phyloP scores from a whole-genome alignment of 1,140 invertebrate species.

The Hylaeus volcanicus region DNA sequence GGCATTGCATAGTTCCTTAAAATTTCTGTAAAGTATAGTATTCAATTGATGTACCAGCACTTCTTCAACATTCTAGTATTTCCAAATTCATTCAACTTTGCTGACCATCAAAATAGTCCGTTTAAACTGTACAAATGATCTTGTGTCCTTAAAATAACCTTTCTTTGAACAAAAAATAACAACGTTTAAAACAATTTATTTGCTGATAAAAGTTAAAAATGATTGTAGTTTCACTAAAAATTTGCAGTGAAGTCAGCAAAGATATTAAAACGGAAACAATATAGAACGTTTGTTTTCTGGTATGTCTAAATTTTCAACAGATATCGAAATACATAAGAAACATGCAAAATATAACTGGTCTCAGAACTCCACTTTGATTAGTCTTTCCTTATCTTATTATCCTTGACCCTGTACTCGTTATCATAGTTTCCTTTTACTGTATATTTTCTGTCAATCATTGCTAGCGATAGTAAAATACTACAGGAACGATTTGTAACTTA shows the following conservation, averaged over 20 bases:
- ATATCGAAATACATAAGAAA: conserved; percentile 28
- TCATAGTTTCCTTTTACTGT: conserved; percentile 37
- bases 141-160: background rate
- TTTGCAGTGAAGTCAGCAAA: conserved; percentile 1
- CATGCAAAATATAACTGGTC: conserved; percentile 31
- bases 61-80: background rate
- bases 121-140: background rate
- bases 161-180: background rate
- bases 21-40: conserved; percentile 24
- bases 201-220: background rate
- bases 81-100: background rate
- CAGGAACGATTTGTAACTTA: conserved; percentile 47
- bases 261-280: conserved; percentile 22
- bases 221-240: conserved; percentile 1
- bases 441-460: conserved; percentile 27
- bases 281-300: background rate
- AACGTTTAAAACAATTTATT: conserved; percentile 9
- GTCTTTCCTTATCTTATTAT: conserved; percentile 49
- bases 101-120: background rate
- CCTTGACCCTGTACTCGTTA: conserved; percentile 50
- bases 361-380: conserved; percentile 25
- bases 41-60: conserved; percentile 2
- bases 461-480: conserved; percentile 46
- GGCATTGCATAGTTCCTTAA: conserved; percentile 39
- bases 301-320: background rate